These are phyloP conservation scores for Cyanoramphus novaezelandiae DNA, from an alignment of 2,113 vertebrate species.

Conservation along the genomic window DNA sequence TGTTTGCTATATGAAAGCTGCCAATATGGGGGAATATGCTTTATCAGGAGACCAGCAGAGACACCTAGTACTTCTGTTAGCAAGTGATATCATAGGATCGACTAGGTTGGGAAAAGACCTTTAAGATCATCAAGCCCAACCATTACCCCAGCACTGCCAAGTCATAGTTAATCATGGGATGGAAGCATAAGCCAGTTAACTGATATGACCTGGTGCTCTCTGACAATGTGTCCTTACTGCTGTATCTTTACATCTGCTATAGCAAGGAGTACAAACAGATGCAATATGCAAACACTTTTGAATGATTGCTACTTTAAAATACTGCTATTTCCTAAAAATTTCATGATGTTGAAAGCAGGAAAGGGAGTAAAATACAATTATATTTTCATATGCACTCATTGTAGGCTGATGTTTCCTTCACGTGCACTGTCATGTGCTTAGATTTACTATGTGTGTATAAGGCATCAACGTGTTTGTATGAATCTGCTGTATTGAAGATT, in stretches of 20 bases:
- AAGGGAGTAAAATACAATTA: background rate
- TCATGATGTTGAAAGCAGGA: background rate
- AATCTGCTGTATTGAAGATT: background rate
- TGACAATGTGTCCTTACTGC: background rate
- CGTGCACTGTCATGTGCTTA: background rate
- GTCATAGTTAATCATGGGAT: background rate
- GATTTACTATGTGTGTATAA: background rate
- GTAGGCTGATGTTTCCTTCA: background rate
- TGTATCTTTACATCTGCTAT: background rate
- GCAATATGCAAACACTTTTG: background rate
- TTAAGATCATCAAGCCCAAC: too few species aligned
- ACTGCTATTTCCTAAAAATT: background rate
- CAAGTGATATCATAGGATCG: background rate
- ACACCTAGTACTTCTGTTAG: background rate
- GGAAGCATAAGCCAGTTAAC: background rate
- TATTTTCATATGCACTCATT: background rate
- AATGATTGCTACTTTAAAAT: background rate
- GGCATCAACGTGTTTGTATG: background rate
- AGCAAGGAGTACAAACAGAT: background rate
- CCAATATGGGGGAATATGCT: background rate
- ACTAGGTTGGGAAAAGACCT: too few species aligned
- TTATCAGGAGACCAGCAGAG: background rate
- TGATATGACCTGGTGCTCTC: slow-evolving; percentile 12
- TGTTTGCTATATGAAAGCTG: background rate
- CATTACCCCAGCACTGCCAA: too few species aligned